Percentiles rank a stretch among this genome's conserved stretches.
These are phyloP conservation scores for Podarcis siculus DNA, from an alignment of 2,797 vertebrate genomes.

Conservation along the genomic window DNA sequence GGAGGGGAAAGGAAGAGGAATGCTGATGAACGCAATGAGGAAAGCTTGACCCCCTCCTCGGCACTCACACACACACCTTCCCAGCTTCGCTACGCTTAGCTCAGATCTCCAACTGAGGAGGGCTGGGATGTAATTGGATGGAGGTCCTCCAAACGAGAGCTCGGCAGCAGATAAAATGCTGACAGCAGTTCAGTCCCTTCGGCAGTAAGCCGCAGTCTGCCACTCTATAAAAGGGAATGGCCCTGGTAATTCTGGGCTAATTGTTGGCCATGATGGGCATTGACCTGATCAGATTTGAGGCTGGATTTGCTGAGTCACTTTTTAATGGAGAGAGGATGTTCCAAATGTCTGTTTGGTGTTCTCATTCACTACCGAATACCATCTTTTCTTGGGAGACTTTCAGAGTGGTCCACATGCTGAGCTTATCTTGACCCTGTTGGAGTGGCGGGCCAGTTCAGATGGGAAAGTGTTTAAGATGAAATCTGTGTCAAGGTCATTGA, in stretches of 20 bases:
- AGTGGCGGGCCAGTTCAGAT: background rate
- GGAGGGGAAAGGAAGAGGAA: background rate
- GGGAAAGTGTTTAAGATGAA: background rate
- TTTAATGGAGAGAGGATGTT: background rate
- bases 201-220: too few species aligned
- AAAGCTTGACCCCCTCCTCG: background rate
- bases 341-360: background rate
- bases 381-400: background rate
- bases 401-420: background rate
- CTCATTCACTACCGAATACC: background rate
- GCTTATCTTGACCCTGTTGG: background rate
- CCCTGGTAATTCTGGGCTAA: too few species aligned
- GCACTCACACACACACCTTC: accelerated
- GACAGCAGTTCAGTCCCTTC: accelerated
- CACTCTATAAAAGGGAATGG: background rate
- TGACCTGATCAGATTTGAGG: background rate
- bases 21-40: background rate
- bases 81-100: background rate
- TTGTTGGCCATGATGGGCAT: background rate
- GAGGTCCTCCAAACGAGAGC: background rate
- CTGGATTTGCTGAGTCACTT: background rate
- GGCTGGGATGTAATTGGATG: background rate
- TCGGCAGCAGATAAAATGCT: background rate
- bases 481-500: background rate
- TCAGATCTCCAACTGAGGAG: background rate